Conservation (phyloP, 2,888 invertebrate genomes). For the Folsomia manolachei region DNA sequence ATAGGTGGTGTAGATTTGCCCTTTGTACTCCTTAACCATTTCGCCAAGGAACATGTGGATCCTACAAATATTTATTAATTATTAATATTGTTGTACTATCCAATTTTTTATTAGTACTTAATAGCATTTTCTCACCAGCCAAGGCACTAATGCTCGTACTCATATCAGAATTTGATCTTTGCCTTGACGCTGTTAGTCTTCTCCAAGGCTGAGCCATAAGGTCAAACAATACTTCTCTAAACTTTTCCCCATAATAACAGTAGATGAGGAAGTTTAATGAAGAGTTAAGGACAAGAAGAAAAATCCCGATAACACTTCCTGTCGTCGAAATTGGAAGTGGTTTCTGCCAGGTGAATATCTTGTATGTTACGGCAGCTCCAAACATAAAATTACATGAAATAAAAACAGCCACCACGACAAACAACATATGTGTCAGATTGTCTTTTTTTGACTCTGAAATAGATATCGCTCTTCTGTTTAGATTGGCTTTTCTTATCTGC, state of each 20-base stretch:
- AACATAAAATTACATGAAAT: slow-evolving; percentile 34
- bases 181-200: neutral
- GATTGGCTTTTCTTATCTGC: slow-evolving; percentile 39
- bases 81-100: too few relatives aligned
- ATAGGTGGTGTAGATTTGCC: too few relatives aligned
- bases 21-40: too few relatives aligned
- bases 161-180: neutral
- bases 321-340: slow-evolving; percentile 20
- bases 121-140: too few relatives aligned
- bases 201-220: neutral
- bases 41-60: too few relatives aligned
- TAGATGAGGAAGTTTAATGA: slow-evolving; percentile 46
- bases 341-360: slow-evolving; percentile 13
- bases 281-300: slow-evolving; percentile 39
- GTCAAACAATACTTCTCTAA: slow-evolving; percentile 33
- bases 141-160: too few relatives aligned
- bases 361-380: slow-evolving; percentile 23
- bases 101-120: too few relatives aligned
- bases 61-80: too few relatives aligned
- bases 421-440: slow-evolving; percentile 36
- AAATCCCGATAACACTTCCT: slow-evolving; percentile 30
- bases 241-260: slow-evolving; percentile 39
- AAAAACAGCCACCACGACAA: slow-evolving; percentile 41
- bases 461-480: slow-evolving; percentile 30
- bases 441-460: slow-evolving; percentile 36